Conservation (phyloP, 2,888 invertebrate species). For the Habroteleia sp. region DNA sequence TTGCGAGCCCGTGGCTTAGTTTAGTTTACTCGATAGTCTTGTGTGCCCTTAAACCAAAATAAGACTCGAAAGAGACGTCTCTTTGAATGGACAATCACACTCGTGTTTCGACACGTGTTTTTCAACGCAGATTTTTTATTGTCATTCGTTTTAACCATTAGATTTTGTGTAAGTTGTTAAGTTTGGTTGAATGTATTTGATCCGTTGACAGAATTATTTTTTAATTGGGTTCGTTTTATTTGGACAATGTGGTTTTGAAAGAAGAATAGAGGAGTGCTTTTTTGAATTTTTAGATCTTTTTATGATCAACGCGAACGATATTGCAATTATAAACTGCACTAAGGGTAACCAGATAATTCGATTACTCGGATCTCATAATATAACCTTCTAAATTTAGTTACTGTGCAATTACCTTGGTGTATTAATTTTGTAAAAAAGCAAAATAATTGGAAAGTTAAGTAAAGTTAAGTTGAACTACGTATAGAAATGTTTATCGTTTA, state of each 20-base stretch:
- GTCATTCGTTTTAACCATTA: slow-evolving; percentile 49
- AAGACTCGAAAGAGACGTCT: slow-evolving; percentile 16
- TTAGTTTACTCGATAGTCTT: slow-evolving; percentile 57
- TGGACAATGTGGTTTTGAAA: too few species aligned
- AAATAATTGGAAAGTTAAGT: too few species aligned
- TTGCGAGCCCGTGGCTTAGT: slow-evolving; percentile 70
- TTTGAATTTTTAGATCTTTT: too few species aligned
- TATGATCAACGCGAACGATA: too few species aligned
- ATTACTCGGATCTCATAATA: slow-evolving; percentile 21
- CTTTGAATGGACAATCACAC: slow-evolving; percentile 13
- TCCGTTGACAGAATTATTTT: slow-evolving; percentile 13
- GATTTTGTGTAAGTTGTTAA: slow-evolving; percentile 13
- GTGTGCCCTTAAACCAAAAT: slow-evolving; percentile 46
- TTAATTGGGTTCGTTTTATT: too few species aligned
- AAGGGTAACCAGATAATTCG: slow-evolving; percentile 25
- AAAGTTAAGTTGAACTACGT: too few species aligned
- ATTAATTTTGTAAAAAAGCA: slow-evolving; percentile 3
- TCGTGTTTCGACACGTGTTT: slow-evolving; percentile 29
- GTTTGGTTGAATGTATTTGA: slow-evolving; percentile 20
- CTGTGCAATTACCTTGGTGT: slow-evolving; percentile 9
- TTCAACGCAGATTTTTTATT: slow-evolving; percentile 32
- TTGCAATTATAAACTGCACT: slow-evolving; percentile 22
- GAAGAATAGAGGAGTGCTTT: too few species aligned
- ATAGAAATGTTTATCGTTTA: too few species aligned
- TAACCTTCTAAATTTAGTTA: slow-evolving; percentile 33